phyloP scores from a whole-genome alignment of 2,797 vertebrate species.

The Sciaenops ocellatus region DNA sequence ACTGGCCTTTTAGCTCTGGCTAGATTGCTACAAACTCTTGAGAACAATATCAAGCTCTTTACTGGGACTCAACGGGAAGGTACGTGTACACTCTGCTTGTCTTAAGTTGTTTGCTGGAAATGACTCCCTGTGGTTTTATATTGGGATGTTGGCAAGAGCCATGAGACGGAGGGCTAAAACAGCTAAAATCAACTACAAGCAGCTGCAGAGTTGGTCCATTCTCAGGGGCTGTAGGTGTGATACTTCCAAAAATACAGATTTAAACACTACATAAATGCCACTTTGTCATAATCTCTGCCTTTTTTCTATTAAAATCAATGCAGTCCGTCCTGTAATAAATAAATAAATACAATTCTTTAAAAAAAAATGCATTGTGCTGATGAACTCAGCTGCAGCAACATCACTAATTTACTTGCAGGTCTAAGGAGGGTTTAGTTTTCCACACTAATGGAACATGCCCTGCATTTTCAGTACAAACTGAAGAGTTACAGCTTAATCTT shows the following conservation, averaged over 20 bases:
- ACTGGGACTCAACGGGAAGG: neutral
- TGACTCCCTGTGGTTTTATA: neutral
- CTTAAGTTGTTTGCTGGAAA: neutral
- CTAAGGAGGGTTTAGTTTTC: constrained; percentile 39
- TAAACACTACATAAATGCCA: neutral
- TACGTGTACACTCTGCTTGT: neutral
- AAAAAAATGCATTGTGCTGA: constrained; percentile 23
- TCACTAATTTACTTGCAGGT: constrained; percentile 47
- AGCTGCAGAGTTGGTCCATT: neutral
- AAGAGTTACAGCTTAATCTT: constrained; percentile 69
- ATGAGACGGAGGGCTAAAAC: neutral
- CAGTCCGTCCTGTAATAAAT: neutral
- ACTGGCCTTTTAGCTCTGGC: neutral
- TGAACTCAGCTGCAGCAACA: constrained; percentile 40
- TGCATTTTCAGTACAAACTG: constrained; percentile 56
- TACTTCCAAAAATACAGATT: neutral
- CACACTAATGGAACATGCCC: constrained; percentile 52
- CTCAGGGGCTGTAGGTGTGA: neutral
- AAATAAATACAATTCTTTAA: neutral
- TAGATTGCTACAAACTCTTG: neutral
- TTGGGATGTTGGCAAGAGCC: neutral
- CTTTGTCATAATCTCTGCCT: neutral
- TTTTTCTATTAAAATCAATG: neutral
- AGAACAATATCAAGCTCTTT: neutral
- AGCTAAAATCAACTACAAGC: constrained; percentile 5